phyloP scores from a whole-genome alignment of 2,797 vertebrate genomes.

The Merluccius polli region DNA sequence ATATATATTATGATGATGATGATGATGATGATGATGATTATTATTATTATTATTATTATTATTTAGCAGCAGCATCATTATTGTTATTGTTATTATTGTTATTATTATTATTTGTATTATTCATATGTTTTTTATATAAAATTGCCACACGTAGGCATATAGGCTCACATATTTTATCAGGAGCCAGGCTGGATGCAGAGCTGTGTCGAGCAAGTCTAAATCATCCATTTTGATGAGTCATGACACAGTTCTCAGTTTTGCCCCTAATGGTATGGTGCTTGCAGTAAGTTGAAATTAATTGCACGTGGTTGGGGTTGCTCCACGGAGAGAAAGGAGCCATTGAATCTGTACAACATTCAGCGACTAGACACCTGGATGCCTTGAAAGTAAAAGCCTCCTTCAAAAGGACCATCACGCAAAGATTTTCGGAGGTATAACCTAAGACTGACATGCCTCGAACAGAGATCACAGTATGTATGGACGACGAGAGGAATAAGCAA shows the following conservation, averaged over 20 bases:
- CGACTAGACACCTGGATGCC: constrained; percentile 62
- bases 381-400: constrained; percentile 32
- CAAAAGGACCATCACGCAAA: constrained; percentile 31
- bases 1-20: too few species aligned
- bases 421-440: constrained; percentile 19
- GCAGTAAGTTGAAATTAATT: constrained; percentile 69
- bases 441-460: constrained; percentile 21
- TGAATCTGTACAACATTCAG: constrained; percentile 47
- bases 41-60: too few species aligned
- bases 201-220: constrained; percentile 37
- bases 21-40: too few species aligned
- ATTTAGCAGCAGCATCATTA: too few species aligned
- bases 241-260: constrained; percentile 47
- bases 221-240: constrained; percentile 14
- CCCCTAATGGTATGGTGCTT: constrained; percentile 55
- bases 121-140: background rate
- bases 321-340: constrained; percentile 43
- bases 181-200: background rate
- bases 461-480: constrained; percentile 37
- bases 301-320: constrained; percentile 52
- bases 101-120: background rate
- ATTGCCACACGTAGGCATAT: background rate
- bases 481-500: background rate
- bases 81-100: too few species aligned
- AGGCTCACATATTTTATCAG: background rate